phyloP scores from a whole-genome alignment of 2,888 invertebrate genomes.

The Oscheius sp. region DNA sequence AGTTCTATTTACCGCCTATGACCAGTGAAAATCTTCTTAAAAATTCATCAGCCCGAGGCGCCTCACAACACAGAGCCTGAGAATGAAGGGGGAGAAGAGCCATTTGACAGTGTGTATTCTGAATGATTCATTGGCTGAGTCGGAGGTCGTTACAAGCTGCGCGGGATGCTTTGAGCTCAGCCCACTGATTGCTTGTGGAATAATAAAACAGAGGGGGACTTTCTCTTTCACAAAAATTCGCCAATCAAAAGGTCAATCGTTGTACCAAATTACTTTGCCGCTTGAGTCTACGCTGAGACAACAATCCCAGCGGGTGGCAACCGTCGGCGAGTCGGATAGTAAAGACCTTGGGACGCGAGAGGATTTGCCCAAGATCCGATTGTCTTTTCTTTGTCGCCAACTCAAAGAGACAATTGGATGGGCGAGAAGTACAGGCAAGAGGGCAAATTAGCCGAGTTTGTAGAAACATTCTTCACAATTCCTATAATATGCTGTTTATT shows the following conservation, averaged over 20 bases:
- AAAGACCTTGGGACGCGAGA: slow-evolving; percentile 22
- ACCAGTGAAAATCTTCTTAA: background rate
- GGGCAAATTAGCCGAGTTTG: too few species aligned
- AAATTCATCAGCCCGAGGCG: too few species aligned
- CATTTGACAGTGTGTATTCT: background rate
- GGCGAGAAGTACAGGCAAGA: background rate
- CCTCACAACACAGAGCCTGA: too few species aligned
- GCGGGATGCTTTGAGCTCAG: background rate
- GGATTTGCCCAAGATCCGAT: slow-evolving; percentile 24
- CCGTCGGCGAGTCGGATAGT: background rate
- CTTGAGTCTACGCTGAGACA: background rate
- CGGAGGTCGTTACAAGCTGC: background rate
- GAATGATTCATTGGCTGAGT: background rate
- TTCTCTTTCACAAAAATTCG: too few species aligned
- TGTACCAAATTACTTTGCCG: background rate
- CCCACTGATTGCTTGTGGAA: background rate
- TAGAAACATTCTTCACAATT: too few species aligned
- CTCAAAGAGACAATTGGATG: background rate
- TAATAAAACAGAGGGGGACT: too few species aligned
- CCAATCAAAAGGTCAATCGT: slow-evolving; percentile 2
- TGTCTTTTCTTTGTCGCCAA: slow-evolving; percentile 1
- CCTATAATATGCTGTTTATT: too few species aligned
- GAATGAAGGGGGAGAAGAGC: too few species aligned
- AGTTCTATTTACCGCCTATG: slow-evolving; percentile 30
- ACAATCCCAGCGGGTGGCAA: slow-evolving; percentile 23